Conservation (phyloP, 2,888 invertebrate species). For the Amphipoea lucens region DNA sequence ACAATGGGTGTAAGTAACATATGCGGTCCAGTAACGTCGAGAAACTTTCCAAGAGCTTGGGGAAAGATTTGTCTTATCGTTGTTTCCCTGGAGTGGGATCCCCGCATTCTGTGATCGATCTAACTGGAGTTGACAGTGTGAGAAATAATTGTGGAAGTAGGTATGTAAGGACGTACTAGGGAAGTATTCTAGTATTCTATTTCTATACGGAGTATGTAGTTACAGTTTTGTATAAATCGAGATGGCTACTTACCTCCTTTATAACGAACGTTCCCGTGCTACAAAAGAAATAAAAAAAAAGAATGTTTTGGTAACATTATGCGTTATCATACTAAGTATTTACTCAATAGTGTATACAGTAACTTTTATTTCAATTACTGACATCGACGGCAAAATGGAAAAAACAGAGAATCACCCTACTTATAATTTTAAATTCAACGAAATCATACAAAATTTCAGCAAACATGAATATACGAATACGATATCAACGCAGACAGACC, state of each 20-base stretch:
- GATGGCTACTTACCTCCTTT: neutral
- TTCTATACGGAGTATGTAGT: neutral
- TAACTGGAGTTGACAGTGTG: slow-evolving; percentile 53
- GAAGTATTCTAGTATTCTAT: slow-evolving; percentile 18
- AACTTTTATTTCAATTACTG: neutral
- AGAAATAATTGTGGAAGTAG: slow-evolving; percentile 46
- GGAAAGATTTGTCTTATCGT: slow-evolving; percentile 67
- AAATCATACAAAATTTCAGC: slow-evolving; percentile 3
- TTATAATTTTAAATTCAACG: neutral
- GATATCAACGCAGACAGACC: neutral
- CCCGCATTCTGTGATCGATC: slow-evolving; percentile 64
- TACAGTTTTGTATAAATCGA: neutral
- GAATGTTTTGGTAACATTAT: neutral
- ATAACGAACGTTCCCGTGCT: neutral
- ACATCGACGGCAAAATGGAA: neutral
- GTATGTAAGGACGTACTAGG: neutral
- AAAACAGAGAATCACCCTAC: neutral
- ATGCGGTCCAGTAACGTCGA: slow-evolving; percentile 47
- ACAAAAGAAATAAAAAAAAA: neutral
- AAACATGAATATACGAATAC: neutral
- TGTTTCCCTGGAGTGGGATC: slow-evolving; percentile 62
- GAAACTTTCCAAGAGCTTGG: slow-evolving; percentile 51
- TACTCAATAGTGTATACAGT: neutral
- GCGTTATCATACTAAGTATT: neutral
- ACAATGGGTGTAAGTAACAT: slow-evolving; percentile 35